Conservation (phyloP, 2,888 invertebrate genomes). For the Colletes collaris region DNA sequence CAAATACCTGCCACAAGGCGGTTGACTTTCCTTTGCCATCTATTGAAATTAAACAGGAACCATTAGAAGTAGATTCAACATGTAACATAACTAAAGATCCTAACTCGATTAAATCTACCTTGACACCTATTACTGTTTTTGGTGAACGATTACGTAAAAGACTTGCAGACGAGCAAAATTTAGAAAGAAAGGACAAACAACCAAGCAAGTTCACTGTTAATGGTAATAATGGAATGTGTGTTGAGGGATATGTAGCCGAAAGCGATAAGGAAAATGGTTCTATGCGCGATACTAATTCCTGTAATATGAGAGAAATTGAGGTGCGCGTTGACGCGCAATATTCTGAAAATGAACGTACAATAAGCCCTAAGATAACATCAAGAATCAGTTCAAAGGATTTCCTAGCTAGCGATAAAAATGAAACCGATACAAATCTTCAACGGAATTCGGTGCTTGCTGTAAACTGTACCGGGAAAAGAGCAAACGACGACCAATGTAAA, state of each 20-base stretch:
- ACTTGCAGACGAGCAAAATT: slow-evolving; percentile 38
- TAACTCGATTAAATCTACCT: slow-evolving; percentile 9
- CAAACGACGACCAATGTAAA: neutral
- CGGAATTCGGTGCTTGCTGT: neutral
- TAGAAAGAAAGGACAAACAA: slow-evolving; percentile 18
- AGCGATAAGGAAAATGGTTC: slow-evolving; percentile 60
- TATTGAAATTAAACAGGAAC: neutral
- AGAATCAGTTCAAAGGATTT: neutral
- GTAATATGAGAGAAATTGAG: neutral
- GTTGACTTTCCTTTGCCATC: neutral
- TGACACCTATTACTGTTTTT: slow-evolving; percentile 70
- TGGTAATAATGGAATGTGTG: neutral
- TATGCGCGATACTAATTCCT: neutral
- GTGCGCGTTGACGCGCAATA: neutral
- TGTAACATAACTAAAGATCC: neutral
- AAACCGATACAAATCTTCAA: neutral
- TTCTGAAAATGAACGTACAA: neutral
- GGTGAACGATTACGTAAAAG: slow-evolving; percentile 74
- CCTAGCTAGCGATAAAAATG: neutral
- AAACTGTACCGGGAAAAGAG: slow-evolving; percentile 16
- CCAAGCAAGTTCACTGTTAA: neutral
- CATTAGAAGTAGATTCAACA: neutral
- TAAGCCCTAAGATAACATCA: neutral
- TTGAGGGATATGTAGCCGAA: slow-evolving; percentile 36
- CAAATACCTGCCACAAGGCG: neutral